Evolutionary conservation across 1,140 invertebrate species (phyloP), one percentile per base, ranked within the genome.

Genomic region (Camponotus floridanus): DNA sequence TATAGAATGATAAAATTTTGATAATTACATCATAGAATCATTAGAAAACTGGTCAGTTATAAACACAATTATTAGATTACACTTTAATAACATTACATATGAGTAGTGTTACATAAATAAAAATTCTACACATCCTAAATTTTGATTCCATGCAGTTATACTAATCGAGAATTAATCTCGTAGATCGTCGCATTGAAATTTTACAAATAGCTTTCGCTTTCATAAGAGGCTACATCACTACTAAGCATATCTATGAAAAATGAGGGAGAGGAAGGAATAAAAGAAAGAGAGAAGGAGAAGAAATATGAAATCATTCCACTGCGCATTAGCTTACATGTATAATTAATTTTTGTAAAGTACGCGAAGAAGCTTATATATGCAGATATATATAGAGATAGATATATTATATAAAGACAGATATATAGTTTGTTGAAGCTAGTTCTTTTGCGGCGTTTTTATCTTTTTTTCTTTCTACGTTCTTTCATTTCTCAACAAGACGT

Each of bases 301-400:
- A 76, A 11, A 90, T 65, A 81, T 71, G 57, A 91, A 68, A 91
- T 89, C 91, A 92, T 92, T 92, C 91, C 91, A 87, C 90, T 92
- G 70, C 78, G 85, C 26, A 55, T 76, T 91, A 91, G 80, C 78
- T 90, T 87, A 62, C 88, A 89, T 80, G 86, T 90, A 83, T 91
- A 85, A 87, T 90, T 91, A 85, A 87, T 90, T 90, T 91, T 84
- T 89, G 86, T 88, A 89, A 88, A 76, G 33, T 67, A 59, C 33
- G 26, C 61, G 45, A 81, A 87, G 45, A 79, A 64, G 76, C 76
- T 73, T 87, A 90, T 90, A 89, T 59, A 88, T 71, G 79, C 51
- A 89, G 79, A 68, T 64, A 87, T 81, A 81, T 31, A 86, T 76
- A 85, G 9, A 88, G 51, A 85, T 80, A 85, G 57, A 87, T 87